A percentile compares a stretch with the other conserved stretches of the same genome.
These are phyloP conservation scores for Galagoides demidoff DNA, from an alignment of 2,797 vertebrate species.

Conservation along the genomic window DNA sequence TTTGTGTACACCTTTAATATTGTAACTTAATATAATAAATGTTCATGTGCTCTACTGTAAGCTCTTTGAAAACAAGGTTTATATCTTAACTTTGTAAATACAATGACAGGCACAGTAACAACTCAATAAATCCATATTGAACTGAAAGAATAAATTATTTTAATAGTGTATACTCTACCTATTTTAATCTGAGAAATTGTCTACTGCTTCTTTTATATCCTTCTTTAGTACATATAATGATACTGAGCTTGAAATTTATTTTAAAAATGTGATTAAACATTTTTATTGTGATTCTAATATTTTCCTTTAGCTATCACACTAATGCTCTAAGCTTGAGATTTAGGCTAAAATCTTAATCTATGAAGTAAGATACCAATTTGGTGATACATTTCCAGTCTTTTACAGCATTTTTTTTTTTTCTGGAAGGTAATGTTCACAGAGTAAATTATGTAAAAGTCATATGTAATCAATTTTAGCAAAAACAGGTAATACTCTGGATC, in stretches of 20 bases:
- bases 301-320: slow-evolving; percentile 42
- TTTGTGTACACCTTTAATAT: not conserved
- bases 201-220: slow-evolving; percentile 41
- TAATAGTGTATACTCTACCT: not conserved
- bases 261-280: not conserved
- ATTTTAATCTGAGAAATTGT: slow-evolving; percentile 42
- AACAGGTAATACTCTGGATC: not conserved
- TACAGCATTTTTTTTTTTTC: slow-evolving; percentile 33
- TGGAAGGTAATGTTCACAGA: slow-evolving; percentile 34
- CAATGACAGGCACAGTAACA: slow-evolving; percentile 1
- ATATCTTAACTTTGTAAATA: slow-evolving; percentile 26
- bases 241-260: not conserved
- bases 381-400: slow-evolving; percentile 43
- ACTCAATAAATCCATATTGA: slow-evolving; percentile 15
- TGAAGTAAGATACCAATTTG: slow-evolving; percentile 48
- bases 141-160: slow-evolving; percentile 55
- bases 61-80: slow-evolving; percentile 41
- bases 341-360: slow-evolving; percentile 32
- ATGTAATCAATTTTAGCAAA: slow-evolving; percentile 44
- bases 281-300: slow-evolving; percentile 48
- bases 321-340: slow-evolving; percentile 53
- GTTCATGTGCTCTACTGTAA: not conserved
- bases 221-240: slow-evolving; percentile 27
- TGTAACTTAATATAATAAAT: slow-evolving; percentile 1
- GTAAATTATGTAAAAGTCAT: slow-evolving; percentile 29